Conservation (phyloP, 2,113 vertebrate species). For the Heptranchias perlo region DNA sequence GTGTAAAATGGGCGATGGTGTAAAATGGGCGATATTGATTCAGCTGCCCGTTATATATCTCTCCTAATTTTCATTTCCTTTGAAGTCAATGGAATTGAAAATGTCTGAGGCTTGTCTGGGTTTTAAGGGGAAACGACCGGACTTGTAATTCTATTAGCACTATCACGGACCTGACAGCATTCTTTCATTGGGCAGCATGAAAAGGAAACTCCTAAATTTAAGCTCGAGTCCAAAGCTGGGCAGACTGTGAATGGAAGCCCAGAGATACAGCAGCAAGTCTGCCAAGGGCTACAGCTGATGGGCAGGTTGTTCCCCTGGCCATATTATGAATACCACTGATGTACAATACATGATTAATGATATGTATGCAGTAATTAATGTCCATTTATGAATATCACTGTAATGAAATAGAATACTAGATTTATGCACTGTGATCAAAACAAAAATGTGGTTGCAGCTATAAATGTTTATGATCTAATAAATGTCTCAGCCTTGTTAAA, state of each 20-base stretch:
- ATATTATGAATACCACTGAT: not conserved
- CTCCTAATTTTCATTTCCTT: not conserved
- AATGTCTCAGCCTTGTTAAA: not conserved
- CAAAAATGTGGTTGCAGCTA: not conserved
- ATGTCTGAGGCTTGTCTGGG: not conserved
- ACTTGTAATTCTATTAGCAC: not conserved
- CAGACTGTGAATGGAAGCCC: not conserved
- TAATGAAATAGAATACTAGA: not conserved
- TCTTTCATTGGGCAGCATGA: not conserved
- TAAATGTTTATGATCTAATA: constrained; percentile 10
- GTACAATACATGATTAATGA: not conserved
- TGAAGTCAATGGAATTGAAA: not conserved
- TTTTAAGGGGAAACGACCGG: not conserved
- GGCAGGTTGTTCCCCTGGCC: not conserved
- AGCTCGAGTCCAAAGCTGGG: not conserved
- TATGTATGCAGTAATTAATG: not conserved
- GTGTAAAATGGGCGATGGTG: not conserved
- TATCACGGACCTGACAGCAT: no score
- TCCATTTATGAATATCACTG: not conserved
- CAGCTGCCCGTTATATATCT: not conserved
- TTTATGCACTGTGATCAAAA: not conserved
- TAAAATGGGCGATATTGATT: not conserved
- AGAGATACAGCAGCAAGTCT: not conserved
- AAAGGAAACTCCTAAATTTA: not conserved
- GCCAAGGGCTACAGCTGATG: not conserved